Evolutionary conservation across 53 echinoderm and acorn worm genomes (phyloP), one percentile per base, ranked within the genome.

Genomic region (Holothuria leucospilota): DNA sequence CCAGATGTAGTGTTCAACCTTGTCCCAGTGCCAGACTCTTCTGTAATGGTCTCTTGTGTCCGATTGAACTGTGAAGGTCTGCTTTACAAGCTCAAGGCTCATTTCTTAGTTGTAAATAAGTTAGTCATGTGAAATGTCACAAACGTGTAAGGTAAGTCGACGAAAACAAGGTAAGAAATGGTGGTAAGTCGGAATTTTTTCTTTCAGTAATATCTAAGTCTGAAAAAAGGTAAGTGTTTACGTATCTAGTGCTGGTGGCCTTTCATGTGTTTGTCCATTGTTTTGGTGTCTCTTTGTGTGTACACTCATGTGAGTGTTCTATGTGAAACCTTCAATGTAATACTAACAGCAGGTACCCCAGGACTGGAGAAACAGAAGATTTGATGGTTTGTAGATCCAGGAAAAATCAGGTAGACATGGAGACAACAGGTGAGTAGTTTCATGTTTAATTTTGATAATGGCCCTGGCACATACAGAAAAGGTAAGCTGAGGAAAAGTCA

Each of bases 41-140:
- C 85, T 84, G 88, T 90, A 72, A 69, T 94, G 64, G 85, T 82
- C 25, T 93, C 93, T 82, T 96, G 96, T 84, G 92, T 88, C 69
- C 86, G 90, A 13, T 88, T 91, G 15, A 88, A 92, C 24, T 96
- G 96, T 77, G 87, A 93, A 96, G 96, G 96, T 96, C 84, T 87
- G 96, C 87, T 67, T 49, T 51, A n/a, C 61, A 80, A 80, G 61
- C 80, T 61, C 80, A 59, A 80, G 59, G 27, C 26, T 59, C 59
- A 59, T 80, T 80, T 49, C 49, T 56, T 75, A 80, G 80, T 80
- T 80, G 53, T 80, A 59, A 39, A 59, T 34, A 52, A 52, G 62
- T 56, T 56, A 56, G 15, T 56, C 80, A 80, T 58, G 80, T 61
- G 61, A 75, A 75, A 52, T 75, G n/a, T 52, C 75, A 40, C 51